Base-by-base conservation (phyloP, 1,140 invertebrate species). In the Brachystomella parvula region DNA sequence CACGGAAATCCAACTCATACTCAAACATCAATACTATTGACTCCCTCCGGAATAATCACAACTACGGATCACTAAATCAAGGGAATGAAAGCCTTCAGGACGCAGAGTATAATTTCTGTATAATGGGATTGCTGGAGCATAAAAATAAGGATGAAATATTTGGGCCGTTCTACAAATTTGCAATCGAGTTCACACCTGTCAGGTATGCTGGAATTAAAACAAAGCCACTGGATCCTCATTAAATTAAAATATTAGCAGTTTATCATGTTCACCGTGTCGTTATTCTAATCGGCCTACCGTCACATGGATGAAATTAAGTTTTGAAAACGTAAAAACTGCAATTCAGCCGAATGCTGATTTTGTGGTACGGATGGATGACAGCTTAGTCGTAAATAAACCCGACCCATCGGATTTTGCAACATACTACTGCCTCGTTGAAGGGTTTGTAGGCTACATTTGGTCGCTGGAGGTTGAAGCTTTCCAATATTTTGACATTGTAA, bases 1-100 rank as follows among this genome's bases (percentile, higher is more conserved):
- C n/a, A n/a, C n/a, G 65, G 68, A 61, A 66, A 66, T 15, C 65
- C 67, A 28, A 72, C 28, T 68, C 21, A 12, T 68, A 61, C 15
- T 66, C 65, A 9, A 62, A 47, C 32, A 39, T 62, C 58, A 30
- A 60, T 29, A 12, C 39, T 6, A 62, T 62, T 29, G 39, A 9
- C 3, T 6, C 30, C 24, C 60, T 62, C 28, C n/a, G 21, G 19
- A 62, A 29, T 6, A 3, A 28, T n/a, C 31, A 62, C 33, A 19
- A 39, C 28, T 39, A 15, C 60, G 30, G 21, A 53, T 17, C 15
- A n/a, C n/a, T n/a, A n/a, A n/a, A n/a, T n/a, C n/a, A n/a, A 35
- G 60, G 60, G 29, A 39, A 62, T 62, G 49, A 62, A 12, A 32
- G 30, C 6, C 9, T 31, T 9, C 12, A 29, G 30, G 58, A 62